Conservation (phyloP, 2,113 vertebrate genomes). For the Todiramphus saurophagus region DNA sequence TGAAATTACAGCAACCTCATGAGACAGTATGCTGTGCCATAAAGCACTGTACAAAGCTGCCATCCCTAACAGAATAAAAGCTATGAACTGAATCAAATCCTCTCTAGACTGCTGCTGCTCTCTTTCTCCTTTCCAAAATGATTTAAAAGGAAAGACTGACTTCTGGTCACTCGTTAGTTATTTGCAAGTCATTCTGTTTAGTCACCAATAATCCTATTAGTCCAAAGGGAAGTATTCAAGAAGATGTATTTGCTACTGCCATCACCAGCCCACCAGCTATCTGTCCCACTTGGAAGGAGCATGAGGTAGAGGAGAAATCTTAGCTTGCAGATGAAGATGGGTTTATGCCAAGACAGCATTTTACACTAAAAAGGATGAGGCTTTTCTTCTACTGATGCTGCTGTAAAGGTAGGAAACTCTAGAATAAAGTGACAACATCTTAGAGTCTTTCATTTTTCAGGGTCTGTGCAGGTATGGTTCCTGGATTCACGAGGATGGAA, state of each 20-base stretch:
- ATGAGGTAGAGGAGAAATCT: neutral
- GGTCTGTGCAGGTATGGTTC: neutral
- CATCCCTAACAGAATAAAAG: slow-evolving; percentile 25
- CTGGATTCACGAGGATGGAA: neutral
- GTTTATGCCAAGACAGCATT: neutral
- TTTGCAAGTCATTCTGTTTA: neutral
- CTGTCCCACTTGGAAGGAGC: neutral
- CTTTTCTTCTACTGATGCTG: neutral
- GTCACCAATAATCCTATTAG: neutral
- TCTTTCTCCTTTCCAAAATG: neutral
- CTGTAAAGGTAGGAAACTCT: neutral
- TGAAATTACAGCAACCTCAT: slow-evolving; percentile 60
- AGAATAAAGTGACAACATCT: neutral
- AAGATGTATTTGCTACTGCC: neutral
- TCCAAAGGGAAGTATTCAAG: neutral
- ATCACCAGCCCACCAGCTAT: neutral
- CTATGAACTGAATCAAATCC: neutral
- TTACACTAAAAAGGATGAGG: neutral
- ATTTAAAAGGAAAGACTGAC: neutral
- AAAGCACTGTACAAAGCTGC: slow-evolving; percentile 34
- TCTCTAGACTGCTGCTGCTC: neutral
- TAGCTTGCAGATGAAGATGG: neutral
- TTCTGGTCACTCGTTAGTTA: neutral
- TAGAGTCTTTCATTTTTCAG: neutral
- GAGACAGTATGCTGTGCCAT: slow-evolving; percentile 39